These are phyloP conservation scores for Cryptus armator DNA, from an alignment of 2,888 invertebrate genomes.

Conservation along the genomic window DNA sequence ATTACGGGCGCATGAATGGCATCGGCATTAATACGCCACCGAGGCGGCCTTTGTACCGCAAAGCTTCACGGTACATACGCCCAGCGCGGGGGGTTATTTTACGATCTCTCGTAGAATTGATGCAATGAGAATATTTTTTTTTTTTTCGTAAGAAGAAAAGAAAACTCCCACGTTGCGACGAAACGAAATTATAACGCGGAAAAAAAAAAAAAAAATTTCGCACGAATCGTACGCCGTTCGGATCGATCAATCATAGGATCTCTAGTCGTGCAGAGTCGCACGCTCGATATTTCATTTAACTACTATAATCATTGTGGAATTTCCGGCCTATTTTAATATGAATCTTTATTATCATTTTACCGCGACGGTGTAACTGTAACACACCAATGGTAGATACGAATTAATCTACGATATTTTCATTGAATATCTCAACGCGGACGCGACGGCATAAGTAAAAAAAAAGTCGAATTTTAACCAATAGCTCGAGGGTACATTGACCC, in stretches of 20 bases:
- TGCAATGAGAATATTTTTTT: slow-evolving; percentile 4
- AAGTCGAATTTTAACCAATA: too few species aligned
- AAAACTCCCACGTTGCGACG: too few species aligned
- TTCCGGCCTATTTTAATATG: slow-evolving; percentile 32
- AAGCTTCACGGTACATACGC: not conserved
- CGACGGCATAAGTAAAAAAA: too few species aligned
- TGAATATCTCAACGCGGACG: not conserved
- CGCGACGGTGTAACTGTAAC: slow-evolving; percentile 12
- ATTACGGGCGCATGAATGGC: slow-evolving; percentile 30
- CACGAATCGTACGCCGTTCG: too few species aligned
- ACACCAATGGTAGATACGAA: slow-evolving; percentile 29
- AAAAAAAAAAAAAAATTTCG: too few species aligned
- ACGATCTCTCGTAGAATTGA: not conserved
- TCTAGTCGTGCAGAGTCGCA: too few species aligned
- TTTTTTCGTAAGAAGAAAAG: not conserved
- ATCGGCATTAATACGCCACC: slow-evolving; percentile 15
- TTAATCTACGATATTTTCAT: slow-evolving; percentile 27
- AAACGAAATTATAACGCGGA: too few species aligned
- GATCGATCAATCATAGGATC: too few species aligned
- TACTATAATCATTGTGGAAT: slow-evolving; percentile 27
- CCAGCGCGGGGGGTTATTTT: not conserved
- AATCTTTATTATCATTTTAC: not conserved
- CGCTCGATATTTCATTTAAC: not conserved
- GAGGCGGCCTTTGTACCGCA: not conserved
- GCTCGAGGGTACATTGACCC: too few species aligned